phyloP scores from a whole-genome alignment of 2,888 invertebrate species.

The Agonopterix alstromeriana region DNA sequence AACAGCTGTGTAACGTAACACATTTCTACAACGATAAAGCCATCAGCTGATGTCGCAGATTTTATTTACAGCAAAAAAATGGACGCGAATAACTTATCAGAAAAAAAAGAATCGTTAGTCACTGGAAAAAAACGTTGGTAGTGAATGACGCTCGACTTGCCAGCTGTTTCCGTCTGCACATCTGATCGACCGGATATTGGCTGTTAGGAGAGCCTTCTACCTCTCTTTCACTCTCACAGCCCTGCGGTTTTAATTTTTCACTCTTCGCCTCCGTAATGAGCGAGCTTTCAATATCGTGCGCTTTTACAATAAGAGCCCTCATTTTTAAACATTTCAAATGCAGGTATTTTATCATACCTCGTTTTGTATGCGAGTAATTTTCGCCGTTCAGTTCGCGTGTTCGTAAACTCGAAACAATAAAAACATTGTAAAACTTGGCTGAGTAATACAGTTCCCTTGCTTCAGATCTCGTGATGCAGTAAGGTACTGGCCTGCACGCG shows the following conservation, averaged over 20 bases:
- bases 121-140: constrained; percentile 46
- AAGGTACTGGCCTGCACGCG: constrained; percentile 33
- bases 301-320: constrained; percentile 3
- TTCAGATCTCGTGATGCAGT: constrained; percentile 33
- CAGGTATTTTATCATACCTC: constrained; percentile 8
- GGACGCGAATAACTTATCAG: constrained; percentile 32
- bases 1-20: neutral
- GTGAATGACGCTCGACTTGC: constrained; percentile 52
- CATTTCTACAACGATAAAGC: constrained; percentile 6
- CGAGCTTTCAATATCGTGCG: constrained; percentile 23
- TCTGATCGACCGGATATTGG: constrained; percentile 75
- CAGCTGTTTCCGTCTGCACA: constrained; percentile 71
- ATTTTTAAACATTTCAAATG: constrained; percentile 1
- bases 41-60: constrained; percentile 30
- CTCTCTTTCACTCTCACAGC: constrained; percentile 32
- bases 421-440: constrained; percentile 30
- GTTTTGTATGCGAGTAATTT: constrained; percentile 29
- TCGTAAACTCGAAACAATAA: constrained; percentile 38
- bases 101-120: constrained; percentile 42
- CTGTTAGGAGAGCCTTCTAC: constrained; percentile 46
- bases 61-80: constrained; percentile 34
- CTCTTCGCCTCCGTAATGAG: constrained; percentile 45
- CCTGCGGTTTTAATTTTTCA: constrained; percentile 47
- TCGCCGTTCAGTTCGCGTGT: constrained; percentile 45
- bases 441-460: constrained; percentile 30